phyloP scores from a whole-genome alignment of 2,797 vertebrate genomes.

The Dicrostonyx torquatus region DNA sequence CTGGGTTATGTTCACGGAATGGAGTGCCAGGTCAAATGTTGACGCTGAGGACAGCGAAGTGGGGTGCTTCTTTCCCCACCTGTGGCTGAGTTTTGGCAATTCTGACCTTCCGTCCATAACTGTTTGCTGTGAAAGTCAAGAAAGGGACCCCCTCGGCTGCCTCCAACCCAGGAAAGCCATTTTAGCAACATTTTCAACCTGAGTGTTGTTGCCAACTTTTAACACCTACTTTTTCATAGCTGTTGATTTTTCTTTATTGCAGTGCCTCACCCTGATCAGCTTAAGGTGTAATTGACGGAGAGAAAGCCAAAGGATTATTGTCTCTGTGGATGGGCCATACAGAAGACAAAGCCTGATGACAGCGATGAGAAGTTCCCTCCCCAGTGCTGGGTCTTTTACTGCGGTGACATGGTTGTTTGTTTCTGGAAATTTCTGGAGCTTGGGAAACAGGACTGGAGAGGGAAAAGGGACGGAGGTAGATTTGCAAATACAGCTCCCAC shows the following conservation, averaged over 20 bases:
- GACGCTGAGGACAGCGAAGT: neutral
- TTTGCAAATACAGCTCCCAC: neutral
- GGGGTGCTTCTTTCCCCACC: neutral
- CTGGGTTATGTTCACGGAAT: slow-evolving; percentile 43
- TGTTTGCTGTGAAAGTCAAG: neutral
- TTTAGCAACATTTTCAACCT: slow-evolving; percentile 1
- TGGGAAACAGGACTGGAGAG: neutral
- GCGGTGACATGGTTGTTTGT: neutral
- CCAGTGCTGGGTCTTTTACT: neutral
- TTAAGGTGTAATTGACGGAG: slow-evolving; percentile 20
- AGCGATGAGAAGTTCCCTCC: neutral
- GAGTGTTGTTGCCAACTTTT: slow-evolving; percentile 51
- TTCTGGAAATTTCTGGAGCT: neutral
- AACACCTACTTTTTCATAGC: slow-evolving; percentile 14
- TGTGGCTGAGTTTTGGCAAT: neutral
- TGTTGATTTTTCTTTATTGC: slow-evolving; percentile 60
- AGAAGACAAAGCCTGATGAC: slow-evolving; percentile 55
- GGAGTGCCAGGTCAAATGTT: slow-evolving; percentile 15
- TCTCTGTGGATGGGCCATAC: slow-evolving; percentile 6
- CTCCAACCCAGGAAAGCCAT: neutral
- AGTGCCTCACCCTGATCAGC: slow-evolving; percentile 7
- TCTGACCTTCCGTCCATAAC: neutral
- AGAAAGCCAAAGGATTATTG: slow-evolving; percentile 37
- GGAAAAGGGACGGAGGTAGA: neutral
- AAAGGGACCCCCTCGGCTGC: neutral